A percentile compares a stretch with the other conserved stretches of the same genome.
Conservation (phyloP, 2,113 vertebrate genomes). For the Bufo bufo region DNA sequence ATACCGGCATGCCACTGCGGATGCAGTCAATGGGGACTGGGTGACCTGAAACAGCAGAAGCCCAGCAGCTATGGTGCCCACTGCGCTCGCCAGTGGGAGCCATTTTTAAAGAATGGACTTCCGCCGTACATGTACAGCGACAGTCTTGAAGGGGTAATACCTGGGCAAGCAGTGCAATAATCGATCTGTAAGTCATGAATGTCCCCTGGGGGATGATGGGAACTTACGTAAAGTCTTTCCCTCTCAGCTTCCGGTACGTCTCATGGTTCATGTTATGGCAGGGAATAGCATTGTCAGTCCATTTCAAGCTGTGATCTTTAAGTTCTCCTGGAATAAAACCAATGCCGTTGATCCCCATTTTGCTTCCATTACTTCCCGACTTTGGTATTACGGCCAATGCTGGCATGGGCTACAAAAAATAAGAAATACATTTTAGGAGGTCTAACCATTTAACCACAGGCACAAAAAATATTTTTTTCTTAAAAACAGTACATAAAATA, state of each 20-base stretch:
- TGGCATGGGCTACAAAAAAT: slow-evolving; percentile 64
- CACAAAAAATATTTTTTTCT: neutral
- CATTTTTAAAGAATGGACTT: no score
- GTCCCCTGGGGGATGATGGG: neutral
- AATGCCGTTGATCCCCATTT: accelerated
- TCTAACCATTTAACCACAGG: neutral
- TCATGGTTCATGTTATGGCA: slow-evolving; percentile 41
- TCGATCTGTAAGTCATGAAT: neutral
- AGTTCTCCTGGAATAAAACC: slow-evolving; percentile 60
- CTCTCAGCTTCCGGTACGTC: slow-evolving; percentile 50
- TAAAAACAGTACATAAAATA: no score
- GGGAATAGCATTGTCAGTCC: slow-evolving; percentile 49
- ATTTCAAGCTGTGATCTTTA: slow-evolving; percentile 55
- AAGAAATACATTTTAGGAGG: neutral
- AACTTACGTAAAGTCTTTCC: slow-evolving; percentile 25
- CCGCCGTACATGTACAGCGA: no score
- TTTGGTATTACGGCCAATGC: slow-evolving; percentile 50
- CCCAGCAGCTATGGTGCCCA: no score
- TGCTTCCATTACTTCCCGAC: neutral
- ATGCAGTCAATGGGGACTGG: no score
- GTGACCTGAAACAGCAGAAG: no score
- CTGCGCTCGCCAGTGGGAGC: no score
- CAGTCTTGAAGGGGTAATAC: neutral
- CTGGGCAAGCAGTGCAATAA: neutral
- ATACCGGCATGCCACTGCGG: no score